Base-by-base conservation (phyloP, 2,888 invertebrate genomes). In the Pelosia muscerda region DNA sequence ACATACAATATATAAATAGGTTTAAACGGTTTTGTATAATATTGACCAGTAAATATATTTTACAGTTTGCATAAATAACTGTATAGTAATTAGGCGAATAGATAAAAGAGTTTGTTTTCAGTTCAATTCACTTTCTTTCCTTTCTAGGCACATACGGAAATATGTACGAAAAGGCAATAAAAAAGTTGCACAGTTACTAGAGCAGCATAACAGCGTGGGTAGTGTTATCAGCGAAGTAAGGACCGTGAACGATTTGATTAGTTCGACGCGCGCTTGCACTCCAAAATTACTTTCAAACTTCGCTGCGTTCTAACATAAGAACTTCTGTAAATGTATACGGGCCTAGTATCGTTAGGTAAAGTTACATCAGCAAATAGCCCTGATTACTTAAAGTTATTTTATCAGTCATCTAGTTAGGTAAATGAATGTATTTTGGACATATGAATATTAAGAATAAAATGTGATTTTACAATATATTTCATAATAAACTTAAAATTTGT, bases 231-330 rank as follows among this genome's bases (percentile, higher is more conserved):
- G 90, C 85, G 83, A 80, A 84, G 87, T 87, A 90, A 91, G 90
- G 85, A 93, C 92, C 94, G 92, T 93, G 90, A 92, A 94, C 90
- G 90, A 93, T 92, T 93, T 91, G 93, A 94, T 94, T 94, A 92
- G 90, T 91, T 90, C 91, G 90, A 91, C 92, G 91, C 92, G 90
- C 89, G 91, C 90, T 86, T 92, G 92, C 91, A 93, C 91, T 91
- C 91, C 90, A 87, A 94, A 94, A 94, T 94, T 94, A 93, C 92
- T 93, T 93, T 90, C 79, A 88, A 92, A 92, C 90, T 92, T 87
- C 76, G 78, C 78, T 84, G 84, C 85, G 77, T 89, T 77, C 70
- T 76, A 75, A 85, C 87, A 84, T 84, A 86, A 83, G 82, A 84
- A 90, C 91, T 91, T 86, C 85, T 83, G 69, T 84, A 75, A 71